Evolutionary conservation across 2,888 invertebrate species (phyloP), one percentile per base, ranked within the genome.

Genomic region (Tipula confusa): DNA sequence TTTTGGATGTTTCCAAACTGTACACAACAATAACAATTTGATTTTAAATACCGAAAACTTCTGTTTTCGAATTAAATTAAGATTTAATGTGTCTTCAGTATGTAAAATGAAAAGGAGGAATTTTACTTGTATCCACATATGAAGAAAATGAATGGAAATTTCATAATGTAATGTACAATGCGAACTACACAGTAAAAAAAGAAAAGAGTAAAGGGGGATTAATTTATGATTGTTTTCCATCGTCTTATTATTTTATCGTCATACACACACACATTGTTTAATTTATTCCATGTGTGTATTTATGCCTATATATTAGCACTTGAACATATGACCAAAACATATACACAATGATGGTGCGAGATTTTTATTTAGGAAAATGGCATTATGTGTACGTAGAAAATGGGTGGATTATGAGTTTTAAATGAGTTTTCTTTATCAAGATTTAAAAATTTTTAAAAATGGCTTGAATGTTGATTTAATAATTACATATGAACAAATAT

Each of bases 31-130:
- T 7, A 24, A 9, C 18, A 7, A 9, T 24, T 64, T 64, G 11
- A 24, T 64, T 18, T 64, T 24, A 24, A 64, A 64, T 64, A 64
- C 64, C 64, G 64, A 64, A 64, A 64, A 64, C 64, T 64, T 64
- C 64, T 64, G 64, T 64, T 64, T 64, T 64, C 64, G 64, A 64
- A 64, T 64, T 64, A 64, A 64, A 64, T 64, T 64, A 64, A 64
- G 64, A 64, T 64, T 64, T 64, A 64, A 64, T 64, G 64, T 64
- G 64, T 64, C 64, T 64, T 64, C 24, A 64, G 18, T 24, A 64
- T 43, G 43, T 15, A 15, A 43, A 43, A 43, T 64, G 64, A 24
- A 24, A 24, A 64, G 64, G 24, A 18, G 9, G 64, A 64, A 9
- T 9, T 64, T 64, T 64, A 2, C 9, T 24, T 24, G n/a, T 43